phyloP scores from a whole-genome alignment of 2,888 invertebrate genomes.

The Neoascia interrupta region DNA sequence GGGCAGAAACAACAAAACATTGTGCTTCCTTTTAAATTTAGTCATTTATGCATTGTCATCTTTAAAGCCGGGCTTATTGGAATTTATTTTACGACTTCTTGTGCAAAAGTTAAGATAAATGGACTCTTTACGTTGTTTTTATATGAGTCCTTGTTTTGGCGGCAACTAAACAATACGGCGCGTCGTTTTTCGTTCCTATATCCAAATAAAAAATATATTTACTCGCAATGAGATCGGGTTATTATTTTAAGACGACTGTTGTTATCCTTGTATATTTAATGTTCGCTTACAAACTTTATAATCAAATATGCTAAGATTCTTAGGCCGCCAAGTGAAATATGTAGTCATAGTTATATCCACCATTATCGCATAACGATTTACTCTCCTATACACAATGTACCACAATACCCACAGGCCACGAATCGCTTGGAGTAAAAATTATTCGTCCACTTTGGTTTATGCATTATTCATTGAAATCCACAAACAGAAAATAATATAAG shows the following conservation, averaged over 20 bases:
- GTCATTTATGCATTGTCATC: slow-evolving; percentile 51
- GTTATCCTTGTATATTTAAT: neutral
- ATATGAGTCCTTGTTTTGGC: no score
- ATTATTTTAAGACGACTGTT: slow-evolving; percentile 5
- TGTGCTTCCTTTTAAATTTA: slow-evolving; percentile 13
- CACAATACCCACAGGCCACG: slow-evolving; percentile 33
- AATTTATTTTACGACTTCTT: slow-evolving; percentile 51
- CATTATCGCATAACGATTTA: slow-evolving; percentile 36
- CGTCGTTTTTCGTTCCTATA: no score
- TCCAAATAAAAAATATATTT: no score
- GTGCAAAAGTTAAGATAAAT: no score
- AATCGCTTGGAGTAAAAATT: slow-evolving; percentile 27
- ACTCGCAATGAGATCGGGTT: no score
- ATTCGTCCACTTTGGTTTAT: slow-evolving; percentile 37
- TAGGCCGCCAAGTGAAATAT: slow-evolving; percentile 3
- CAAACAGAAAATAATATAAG: neutral
- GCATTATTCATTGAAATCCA: slow-evolving; percentile 57
- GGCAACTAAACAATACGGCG: no score
- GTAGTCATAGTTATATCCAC: no score
- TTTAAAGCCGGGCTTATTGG: slow-evolving; percentile 40
- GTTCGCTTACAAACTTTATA: neutral
- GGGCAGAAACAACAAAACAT: slow-evolving; percentile 32
- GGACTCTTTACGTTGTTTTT: no score
- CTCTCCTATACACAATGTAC: slow-evolving; percentile 15
- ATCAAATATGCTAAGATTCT: slow-evolving; percentile 11